Evolutionary conservation across 1,140 invertebrate species (phyloP).

Genomic region (Aradophagus sp.): DNA sequence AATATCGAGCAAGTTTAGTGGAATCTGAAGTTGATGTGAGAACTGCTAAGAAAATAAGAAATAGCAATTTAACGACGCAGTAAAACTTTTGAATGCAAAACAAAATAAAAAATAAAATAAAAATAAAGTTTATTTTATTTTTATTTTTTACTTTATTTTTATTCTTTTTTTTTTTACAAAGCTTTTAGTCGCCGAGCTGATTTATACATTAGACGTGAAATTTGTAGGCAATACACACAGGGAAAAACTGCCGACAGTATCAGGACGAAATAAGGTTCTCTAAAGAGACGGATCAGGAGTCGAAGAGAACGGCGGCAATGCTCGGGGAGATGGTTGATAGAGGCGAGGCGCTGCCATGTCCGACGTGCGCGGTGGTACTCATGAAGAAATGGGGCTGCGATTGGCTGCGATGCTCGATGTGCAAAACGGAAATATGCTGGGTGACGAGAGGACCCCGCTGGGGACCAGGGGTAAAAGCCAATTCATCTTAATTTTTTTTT

Average conservation of each 20-base stretch:
- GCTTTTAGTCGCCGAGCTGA: too few species aligned
- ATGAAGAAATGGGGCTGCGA: slow-evolving; percentile 97
- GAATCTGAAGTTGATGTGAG: too few species aligned
- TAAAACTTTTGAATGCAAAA: too few species aligned
- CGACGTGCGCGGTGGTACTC: slow-evolving; percentile 86
- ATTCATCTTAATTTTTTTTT: too few species aligned
- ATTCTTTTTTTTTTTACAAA: too few species aligned
- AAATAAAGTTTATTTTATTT: too few species aligned
- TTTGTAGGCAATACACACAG: slow-evolving; percentile 86
- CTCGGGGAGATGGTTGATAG: slow-evolving; percentile 86
- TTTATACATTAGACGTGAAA: slow-evolving; percentile 35
- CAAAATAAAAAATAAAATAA: too few species aligned
- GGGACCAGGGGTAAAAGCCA: slow-evolving; percentile 86
- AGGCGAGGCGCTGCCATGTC: slow-evolving; percentile 91
- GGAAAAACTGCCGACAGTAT: slow-evolving; percentile 89
- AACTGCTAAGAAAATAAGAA: too few species aligned
- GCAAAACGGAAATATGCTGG: slow-evolving; percentile 97
- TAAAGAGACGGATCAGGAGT: slow-evolving; percentile 80
- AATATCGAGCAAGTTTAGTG: too few species aligned
- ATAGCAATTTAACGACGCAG: too few species aligned
- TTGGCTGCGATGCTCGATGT: slow-evolving; percentile 94
- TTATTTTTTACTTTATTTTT: too few species aligned
- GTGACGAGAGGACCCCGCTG: slow-evolving; percentile 90
- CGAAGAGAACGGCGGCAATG: slow-evolving; percentile 84
- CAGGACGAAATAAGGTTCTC: slow-evolving; percentile 82